Conservation (phyloP, 1,140 invertebrate species). For the Geopemphigus sp. region DNA sequence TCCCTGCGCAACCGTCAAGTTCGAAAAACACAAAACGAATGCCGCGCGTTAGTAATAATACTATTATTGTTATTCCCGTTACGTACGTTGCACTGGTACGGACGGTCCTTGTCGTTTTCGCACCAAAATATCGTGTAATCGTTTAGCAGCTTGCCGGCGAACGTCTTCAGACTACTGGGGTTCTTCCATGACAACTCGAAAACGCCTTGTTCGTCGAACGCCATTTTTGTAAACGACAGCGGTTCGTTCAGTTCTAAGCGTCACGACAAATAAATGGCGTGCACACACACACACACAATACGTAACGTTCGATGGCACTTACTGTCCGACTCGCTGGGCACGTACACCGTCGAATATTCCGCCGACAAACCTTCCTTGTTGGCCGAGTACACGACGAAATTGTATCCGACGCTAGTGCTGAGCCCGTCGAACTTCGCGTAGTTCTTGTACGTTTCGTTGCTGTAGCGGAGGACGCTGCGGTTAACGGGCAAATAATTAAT, state of each 20-base stretch:
- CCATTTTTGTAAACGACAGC: constrained; percentile 66
- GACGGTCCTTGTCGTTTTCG: constrained; percentile 61
- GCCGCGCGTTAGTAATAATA: no score
- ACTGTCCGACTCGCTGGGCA: constrained; percentile 63
- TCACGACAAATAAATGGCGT: no score
- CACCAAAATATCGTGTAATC: constrained; percentile 77
- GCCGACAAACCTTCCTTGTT: constrained; percentile 63
- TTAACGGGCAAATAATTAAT: no score
- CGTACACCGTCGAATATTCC: constrained; percentile 61
- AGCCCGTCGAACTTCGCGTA: constrained; percentile 61
- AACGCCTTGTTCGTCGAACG: constrained; percentile 62
- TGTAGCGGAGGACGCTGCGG: constrained; percentile 3
- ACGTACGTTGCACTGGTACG: constrained; percentile 63
- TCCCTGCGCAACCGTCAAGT: constrained; percentile 58
- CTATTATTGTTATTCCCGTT: no score
- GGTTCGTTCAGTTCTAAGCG: constrained; percentile 57
- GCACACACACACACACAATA: no score
- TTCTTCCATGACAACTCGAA: constrained; percentile 72
- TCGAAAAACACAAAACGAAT: no score
- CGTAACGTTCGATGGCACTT: no score
- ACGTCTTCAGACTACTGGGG: constrained; percentile 55
- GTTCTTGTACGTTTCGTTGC: constrained; percentile 54
- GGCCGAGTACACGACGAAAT: constrained; percentile 59
- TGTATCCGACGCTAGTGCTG: constrained; percentile 56
- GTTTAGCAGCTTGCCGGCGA: constrained; percentile 54